Evolutionary conservation across 2,113 vertebrate genomes (phyloP).

Genomic region (Ascaphus truei): DNA sequence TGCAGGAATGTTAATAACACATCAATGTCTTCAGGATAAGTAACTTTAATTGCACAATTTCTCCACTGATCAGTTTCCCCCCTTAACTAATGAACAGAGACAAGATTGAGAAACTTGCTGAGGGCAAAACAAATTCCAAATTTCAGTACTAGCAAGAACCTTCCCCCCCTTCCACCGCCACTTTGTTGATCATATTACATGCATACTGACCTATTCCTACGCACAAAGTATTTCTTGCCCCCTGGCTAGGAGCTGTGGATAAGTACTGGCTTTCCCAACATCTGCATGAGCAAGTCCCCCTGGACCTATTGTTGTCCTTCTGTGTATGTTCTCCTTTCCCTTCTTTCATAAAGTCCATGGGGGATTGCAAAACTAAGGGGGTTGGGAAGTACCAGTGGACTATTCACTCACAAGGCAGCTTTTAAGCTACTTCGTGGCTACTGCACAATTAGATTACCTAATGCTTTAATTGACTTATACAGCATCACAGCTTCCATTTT

Average conservation of each 20-base stretch:
- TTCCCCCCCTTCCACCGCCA: background rate
- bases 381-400: slow-evolving; percentile 47
- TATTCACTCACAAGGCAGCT: slow-evolving; percentile 64
- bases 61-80: slow-evolving; percentile 25
- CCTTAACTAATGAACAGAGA: slow-evolving; percentile 42
- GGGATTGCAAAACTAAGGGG: slow-evolving; percentile 47
- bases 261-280: slow-evolving; percentile 35
- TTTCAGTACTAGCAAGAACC: background rate
- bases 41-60: slow-evolving; percentile 41
- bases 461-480: slow-evolving; percentile 63
- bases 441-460: slow-evolving; percentile 57
- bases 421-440: slow-evolving; percentile 56
- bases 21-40: slow-evolving; percentile 30
- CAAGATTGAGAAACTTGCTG: slow-evolving; percentile 38
- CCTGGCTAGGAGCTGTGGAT: background rate
- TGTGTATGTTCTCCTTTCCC: slow-evolving; percentile 53
- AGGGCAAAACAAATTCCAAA: slow-evolving; percentile 38
- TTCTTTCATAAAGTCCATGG: slow-evolving; percentile 49
- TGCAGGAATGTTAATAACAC: slow-evolving; percentile 38
- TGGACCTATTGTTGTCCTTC: slow-evolving; percentile 66
- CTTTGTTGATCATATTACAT: slow-evolving; percentile 36
- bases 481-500: slow-evolving; percentile 45
- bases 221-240: slow-evolving; percentile 33
- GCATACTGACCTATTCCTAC: slow-evolving; percentile 2
- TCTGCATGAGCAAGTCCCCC: slow-evolving; percentile 51